Base-by-base conservation (phyloP, 1,140 invertebrate genomes). In the Drosophila insularis region DNA sequence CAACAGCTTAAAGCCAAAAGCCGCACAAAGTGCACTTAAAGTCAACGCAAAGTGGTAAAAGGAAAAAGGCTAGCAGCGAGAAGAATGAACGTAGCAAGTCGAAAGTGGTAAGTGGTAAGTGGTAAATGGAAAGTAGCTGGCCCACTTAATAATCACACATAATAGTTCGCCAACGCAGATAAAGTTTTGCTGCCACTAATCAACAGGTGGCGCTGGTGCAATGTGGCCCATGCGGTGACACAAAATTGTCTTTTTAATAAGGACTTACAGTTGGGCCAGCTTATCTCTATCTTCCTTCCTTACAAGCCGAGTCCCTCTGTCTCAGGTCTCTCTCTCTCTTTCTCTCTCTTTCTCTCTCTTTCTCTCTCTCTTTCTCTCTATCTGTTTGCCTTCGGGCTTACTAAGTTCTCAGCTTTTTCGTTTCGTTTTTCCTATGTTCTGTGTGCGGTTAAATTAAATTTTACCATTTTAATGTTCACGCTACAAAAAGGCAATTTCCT, bases 401-500 rank as follows among this genome's bases (percentile, higher is more conserved):
- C 55, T 10, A 3, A 50, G 6, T 55, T 56, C 27, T 27, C 8
- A 53, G 21, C 50, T 19, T 32, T 55, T 32, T 23, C 35, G 58
- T 55, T 63, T 56, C 74, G 71, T 68, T 78, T 59, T 50, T 81
- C 55, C 61, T 32, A 31, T 60, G 54, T 37, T 23, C 32, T 13
- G 10, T 27, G 21, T 63, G 61, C 43, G 43, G 43, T 50, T 58
- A 86, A 86, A 86, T 86, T 86, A 74, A 86, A 86, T 87, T 86
- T 86, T 54, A 68, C 79, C 87, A 71, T 87, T 87, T 81, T 82
- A 86, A 79, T 87, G 82, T 80, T 72, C 27, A 62, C 32, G 74
- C 73, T 67, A 66, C 74, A 85, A 81, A 82, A 86, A 87, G 56
- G 79, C 79, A 86, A 87, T 86, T 86, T 86, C 78, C 82, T 81